Percentiles rank a stretch among this genome's conserved stretches.
Evolutionary conservation across 2,113 vertebrate genomes (phyloP).

Genomic region (Tympanuchus pallidicinctus): DNA sequence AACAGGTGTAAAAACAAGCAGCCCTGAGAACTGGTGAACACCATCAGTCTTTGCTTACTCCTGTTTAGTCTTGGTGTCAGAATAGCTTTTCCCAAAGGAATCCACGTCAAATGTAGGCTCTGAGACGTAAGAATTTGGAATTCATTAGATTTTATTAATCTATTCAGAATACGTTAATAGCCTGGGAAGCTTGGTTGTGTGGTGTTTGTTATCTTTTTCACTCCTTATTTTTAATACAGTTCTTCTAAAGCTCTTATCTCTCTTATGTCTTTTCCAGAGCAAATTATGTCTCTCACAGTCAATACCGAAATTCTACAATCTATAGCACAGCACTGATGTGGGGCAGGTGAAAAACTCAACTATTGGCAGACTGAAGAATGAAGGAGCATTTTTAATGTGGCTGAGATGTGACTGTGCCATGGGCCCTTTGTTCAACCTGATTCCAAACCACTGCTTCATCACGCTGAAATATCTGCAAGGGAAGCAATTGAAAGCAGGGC

Average conservation of each 20-base stretch:
- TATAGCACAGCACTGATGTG: conserved; percentile 31
- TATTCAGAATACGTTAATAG: background rate
- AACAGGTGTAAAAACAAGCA: conserved; percentile 33
- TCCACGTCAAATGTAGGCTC: background rate
- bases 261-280: background rate
- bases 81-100: conserved; percentile 50
- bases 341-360: conserved; percentile 22
- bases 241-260: background rate
- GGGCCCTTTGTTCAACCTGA: background rate
- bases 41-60: conserved; percentile 50
- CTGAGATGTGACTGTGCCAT: background rate
- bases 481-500: background rate
- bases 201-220: background rate
- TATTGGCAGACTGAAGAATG: conserved; percentile 36
- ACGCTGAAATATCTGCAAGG: background rate
- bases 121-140: background rate
- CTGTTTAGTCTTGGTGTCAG: conserved; percentile 49
- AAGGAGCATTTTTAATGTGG: conserved; percentile 46
- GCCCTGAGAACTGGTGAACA: conserved; percentile 43
- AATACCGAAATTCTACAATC: conserved; percentile 26
- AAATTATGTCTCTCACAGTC: background rate
- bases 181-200: background rate
- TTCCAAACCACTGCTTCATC: background rate
- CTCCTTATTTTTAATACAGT: background rate
- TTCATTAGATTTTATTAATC: conserved; percentile 6